Evolutionary conservation across 37 sponge, comb jelly and placozoan species (phyloP).

Genomic region (Halisarca cf. caerulea): DNA sequence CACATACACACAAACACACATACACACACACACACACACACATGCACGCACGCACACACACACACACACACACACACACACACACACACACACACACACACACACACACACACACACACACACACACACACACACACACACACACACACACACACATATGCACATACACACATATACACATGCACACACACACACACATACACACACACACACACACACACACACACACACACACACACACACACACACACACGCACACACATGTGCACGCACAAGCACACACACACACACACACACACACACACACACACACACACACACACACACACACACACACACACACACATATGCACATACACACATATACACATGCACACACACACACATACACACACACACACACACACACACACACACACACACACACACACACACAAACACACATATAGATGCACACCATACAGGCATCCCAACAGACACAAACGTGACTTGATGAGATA

Average conservation of each 20-base stretch:
- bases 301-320: no score
- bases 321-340: no score
- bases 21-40: constrained; percentile 13
- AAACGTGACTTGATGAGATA: no score
- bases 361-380: neutral
- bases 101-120: constrained; percentile 25
- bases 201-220: no score
- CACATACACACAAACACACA: constrained; percentile 4
- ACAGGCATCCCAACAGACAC: neutral
- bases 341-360: neutral
- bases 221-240: no score
- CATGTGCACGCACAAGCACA: no score
- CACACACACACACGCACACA: no score
- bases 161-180: neutral
- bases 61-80: neutral
- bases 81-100: neutral
- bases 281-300: no score
- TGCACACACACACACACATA: neutral
- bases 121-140: constrained; percentile 13
- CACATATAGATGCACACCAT: constrained; percentile 5
- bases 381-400: neutral
- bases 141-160: neutral
- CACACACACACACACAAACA: constrained; percentile 14
- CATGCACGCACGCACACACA: constrained; percentile 7
- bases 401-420: constrained; percentile 14